Conservation (phyloP, 2,888 invertebrate species). For the Hermaeophaga mercurialis region DNA sequence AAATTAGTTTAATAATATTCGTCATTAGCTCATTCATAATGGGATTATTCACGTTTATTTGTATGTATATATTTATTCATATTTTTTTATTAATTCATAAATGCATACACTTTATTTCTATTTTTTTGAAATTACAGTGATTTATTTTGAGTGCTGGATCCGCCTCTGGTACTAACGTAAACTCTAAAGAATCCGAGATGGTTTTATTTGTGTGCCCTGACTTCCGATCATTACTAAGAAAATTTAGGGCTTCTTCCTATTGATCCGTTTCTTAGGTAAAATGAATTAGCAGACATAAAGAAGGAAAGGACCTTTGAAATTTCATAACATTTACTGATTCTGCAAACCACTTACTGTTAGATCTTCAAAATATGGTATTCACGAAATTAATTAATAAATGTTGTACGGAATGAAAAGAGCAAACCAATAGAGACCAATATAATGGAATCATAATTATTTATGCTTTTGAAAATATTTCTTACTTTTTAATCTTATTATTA, state of each 20-base stretch:
- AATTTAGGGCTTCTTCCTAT: conserved; percentile 26
- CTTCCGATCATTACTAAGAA: conserved; percentile 25
- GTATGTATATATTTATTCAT: too few species aligned
- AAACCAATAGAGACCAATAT: neutral
- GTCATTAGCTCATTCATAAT: too few species aligned
- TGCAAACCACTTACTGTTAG: conserved; percentile 6
- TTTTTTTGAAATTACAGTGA: too few species aligned
- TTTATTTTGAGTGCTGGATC: too few species aligned
- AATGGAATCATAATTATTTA: neutral
- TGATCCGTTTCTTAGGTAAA: conserved; percentile 21
- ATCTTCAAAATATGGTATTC: conserved; percentile 14
- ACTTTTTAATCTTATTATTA: neutral
- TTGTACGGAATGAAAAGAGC: conserved; percentile 18
- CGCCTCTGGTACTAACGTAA: conserved; percentile 8
- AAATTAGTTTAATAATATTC: too few species aligned
- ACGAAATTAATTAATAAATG: conserved; percentile 10
- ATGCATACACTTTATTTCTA: too few species aligned
- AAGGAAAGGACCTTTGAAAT: conserved; percentile 18
- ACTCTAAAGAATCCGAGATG: conserved; percentile 18
- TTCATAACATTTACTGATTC: conserved; percentile 10
- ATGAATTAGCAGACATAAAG: conserved; percentile 9
- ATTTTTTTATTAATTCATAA: too few species aligned
- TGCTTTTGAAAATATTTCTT: neutral
- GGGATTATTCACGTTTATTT: too few species aligned
- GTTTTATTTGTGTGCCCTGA: conserved; percentile 23